Conservation (phyloP, 2,113 vertebrate species). For the Thalassarche chlororhynchos region DNA sequence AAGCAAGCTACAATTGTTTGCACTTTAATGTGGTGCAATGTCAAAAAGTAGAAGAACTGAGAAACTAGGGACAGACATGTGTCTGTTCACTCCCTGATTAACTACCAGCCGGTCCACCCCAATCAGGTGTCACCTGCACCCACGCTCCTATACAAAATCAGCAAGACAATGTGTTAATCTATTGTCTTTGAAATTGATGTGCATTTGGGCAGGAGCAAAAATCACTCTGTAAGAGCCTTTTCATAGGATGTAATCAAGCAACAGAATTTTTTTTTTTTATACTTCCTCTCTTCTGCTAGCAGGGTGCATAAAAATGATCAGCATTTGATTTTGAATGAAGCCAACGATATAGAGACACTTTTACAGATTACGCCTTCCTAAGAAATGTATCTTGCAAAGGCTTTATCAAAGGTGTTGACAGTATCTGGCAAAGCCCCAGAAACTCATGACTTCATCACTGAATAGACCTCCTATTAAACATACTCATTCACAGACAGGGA, state of each 20-base stretch:
- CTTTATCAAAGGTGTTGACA: not conserved
- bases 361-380: not conserved
- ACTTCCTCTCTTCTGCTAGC: conserved; percentile 7
- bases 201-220: conserved; percentile 39
- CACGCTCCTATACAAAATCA: conserved; percentile 45
- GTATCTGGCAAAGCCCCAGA: not conserved
- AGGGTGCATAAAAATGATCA: conserved; percentile 51
- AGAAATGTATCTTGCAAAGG: not conserved
- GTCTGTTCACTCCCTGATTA: conserved; percentile 36
- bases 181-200: conserved; percentile 63
- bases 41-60: not conserved
- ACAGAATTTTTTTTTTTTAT: not conserved
- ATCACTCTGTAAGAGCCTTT: conserved; percentile 57
- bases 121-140: conserved; percentile 27
- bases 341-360: not conserved
- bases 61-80: not conserved
- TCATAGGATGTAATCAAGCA: conserved; percentile 50
- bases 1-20: not conserved
- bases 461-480: not conserved
- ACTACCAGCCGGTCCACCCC: not conserved
- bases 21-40: not conserved
- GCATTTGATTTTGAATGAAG: conserved; percentile 63
- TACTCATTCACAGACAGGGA: not conserved
- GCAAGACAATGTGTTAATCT: conserved; percentile 57
- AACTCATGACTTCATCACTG: not conserved